Conservation (phyloP, 2,113 vertebrate genomes). For the Myotis lucifugus region DNA sequence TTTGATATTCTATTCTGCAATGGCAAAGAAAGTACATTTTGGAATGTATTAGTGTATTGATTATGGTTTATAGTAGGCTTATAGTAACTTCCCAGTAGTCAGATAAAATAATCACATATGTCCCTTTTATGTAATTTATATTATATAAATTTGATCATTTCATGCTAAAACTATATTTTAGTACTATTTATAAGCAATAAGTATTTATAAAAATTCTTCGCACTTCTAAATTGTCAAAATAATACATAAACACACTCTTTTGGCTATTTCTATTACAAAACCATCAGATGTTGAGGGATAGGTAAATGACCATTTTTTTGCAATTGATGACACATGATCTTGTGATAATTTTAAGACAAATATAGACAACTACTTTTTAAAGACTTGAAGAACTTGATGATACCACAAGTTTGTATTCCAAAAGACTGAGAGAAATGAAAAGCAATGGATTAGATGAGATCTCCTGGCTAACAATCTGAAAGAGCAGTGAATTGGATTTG, state of each 20-base stretch:
- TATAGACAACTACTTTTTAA: constrained; percentile 14
- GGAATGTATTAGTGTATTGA: background rate
- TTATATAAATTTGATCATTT: constrained; percentile 35
- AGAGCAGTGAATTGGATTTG: background rate
- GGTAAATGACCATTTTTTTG: background rate
- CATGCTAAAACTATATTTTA: constrained; percentile 15
- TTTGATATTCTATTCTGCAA: constrained; percentile 10
- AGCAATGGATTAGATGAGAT: background rate
- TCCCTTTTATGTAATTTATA: background rate
- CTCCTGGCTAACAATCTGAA: background rate
- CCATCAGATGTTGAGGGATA: background rate
- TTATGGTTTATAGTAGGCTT: background rate
- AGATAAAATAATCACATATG: background rate
- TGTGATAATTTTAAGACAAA: constrained; percentile 30
- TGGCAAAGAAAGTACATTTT: background rate
- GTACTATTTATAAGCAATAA: background rate
- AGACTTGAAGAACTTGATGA: background rate
- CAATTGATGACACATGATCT: background rate
- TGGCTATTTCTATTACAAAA: background rate
- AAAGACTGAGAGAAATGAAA: background rate
- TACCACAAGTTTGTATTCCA: background rate
- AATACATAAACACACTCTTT: background rate
- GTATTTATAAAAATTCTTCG: constrained; percentile 31
- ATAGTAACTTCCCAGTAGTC: background rate
- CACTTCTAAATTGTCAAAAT: background rate